These are phyloP conservation scores for Pachyramphus minor DNA, from an alignment of 2,113 vertebrate genomes.

Conservation along the genomic window DNA sequence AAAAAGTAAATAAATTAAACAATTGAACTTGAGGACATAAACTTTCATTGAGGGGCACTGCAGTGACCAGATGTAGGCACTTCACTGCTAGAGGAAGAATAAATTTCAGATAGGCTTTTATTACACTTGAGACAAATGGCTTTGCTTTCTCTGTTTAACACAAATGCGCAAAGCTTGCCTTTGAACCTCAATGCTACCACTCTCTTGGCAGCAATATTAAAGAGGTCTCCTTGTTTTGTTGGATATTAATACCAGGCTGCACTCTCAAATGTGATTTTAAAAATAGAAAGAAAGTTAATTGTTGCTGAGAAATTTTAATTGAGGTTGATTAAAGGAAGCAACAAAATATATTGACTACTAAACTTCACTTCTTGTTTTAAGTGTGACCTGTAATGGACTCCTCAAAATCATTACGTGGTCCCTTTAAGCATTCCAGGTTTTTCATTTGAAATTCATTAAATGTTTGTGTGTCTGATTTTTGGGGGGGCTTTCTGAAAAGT, in stretches of 20 bases:
- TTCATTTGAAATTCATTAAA: conserved; percentile 71
- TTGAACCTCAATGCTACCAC: conserved; percentile 47
- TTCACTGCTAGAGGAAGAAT: conserved; percentile 40
- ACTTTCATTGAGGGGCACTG: not conserved
- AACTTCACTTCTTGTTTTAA: conserved; percentile 64
- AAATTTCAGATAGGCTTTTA: conserved; percentile 55
- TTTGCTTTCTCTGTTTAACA: conserved; percentile 9
- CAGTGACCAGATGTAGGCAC: conserved; percentile 30
- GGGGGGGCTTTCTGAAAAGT: conserved; percentile 60
- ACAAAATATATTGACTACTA: conserved; percentile 52
- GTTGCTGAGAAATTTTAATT: conserved; percentile 59
- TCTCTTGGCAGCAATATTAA: conserved; percentile 41
- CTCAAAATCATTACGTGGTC: not conserved
- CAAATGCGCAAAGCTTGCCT: not conserved
- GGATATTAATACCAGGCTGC: conserved; percentile 27
- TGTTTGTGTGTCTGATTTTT: conserved; percentile 74
- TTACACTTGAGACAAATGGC: conserved; percentile 26
- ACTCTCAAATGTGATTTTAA: conserved; percentile 49
- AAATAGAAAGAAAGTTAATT: conserved; percentile 55
- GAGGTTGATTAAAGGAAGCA: conserved; percentile 64
- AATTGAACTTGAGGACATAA: not conserved
- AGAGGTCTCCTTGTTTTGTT: not conserved
- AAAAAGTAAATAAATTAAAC: not conserved
- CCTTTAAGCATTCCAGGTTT: conserved; percentile 41
- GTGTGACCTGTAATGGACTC: conserved; percentile 29